Base-by-base conservation (phyloP, 2,888 invertebrate genomes). In the Antheraea yamamai region DNA sequence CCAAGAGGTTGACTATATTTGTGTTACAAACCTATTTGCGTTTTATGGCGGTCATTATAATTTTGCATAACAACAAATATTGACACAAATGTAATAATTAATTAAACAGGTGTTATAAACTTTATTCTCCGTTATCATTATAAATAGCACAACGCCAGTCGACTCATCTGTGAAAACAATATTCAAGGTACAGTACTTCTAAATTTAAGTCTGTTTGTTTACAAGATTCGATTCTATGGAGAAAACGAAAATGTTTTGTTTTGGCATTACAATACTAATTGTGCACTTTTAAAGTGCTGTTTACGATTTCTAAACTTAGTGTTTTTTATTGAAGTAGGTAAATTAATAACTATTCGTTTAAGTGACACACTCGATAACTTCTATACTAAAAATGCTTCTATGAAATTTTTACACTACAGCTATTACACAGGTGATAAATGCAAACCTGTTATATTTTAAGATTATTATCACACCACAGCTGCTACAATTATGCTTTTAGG, bases 101-200 rank as follows among this genome's bases (percentile, higher is more conserved):
- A 64, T 64, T 23, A 66, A 66, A 66, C 64, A 66, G 16, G 16
- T 16, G 16, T 14, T 16, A 30, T 10, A 30, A 66, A 16, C 2
- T 0, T 16, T 23, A 10, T 64, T 64, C 26, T 64, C 30, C 16
- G 26, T 1, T 30, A 66, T 30, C 14, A 66, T 66, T 66, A 16
- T 30, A 66, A 66, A 70, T 39, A 70, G 39, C 39, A 39, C 70
- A 7, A 39, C 4, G 39, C 39, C 20, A 70, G 18, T 4, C 39
- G n/a, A 39, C 39, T 8, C 70, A 70, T 20, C 70, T 70, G 70
- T 39, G 70, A 10, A 70, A 70, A 70, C 70, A 70, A 70, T 70
- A 39, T 39, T 70, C 55, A 73, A 73, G 30, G 55, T 30, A 55
- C 64, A 66, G 70, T 39, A 70, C 35, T 70, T 70, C 70, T 70